These are phyloP conservation scores for Ophioderma brevispina DNA, from an alignment of 35 echinoderm and acorn worm genomes.

Conservation along the genomic window DNA sequence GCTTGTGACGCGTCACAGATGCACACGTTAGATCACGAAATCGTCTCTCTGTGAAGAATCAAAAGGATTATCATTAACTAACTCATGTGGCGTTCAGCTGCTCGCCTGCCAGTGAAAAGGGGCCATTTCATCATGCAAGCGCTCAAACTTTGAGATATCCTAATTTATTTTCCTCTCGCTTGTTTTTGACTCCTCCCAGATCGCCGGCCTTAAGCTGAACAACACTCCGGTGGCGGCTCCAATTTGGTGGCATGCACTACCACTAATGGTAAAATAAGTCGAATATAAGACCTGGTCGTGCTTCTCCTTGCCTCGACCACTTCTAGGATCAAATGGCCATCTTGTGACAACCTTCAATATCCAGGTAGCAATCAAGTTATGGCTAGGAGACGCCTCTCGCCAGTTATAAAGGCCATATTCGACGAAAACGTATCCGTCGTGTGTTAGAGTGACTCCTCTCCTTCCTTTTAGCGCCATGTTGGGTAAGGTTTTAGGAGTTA, in stretches of 20 bases:
- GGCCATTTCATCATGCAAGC: no score
- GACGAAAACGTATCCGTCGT: no score
- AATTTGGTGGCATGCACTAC: not conserved
- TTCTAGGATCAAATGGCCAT: not conserved
- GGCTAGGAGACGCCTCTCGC: no score
- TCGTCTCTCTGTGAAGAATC: not conserved
- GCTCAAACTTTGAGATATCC: not conserved
- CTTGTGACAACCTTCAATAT: not conserved
- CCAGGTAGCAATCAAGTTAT: no score
- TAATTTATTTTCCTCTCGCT: not conserved
- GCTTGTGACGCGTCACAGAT: no score
- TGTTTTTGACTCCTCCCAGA: not conserved
- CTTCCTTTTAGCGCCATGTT: no score
- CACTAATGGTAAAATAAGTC: not conserved
- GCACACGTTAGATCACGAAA: not conserved
- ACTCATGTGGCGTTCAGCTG: constrained; percentile 4
- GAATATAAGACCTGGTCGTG: not conserved
- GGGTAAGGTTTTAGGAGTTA: no score
- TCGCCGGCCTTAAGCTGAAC: not conserved
- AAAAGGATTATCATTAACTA: not conserved
- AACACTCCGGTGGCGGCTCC: not conserved
- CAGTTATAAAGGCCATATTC: no score
- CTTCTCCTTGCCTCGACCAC: not conserved
- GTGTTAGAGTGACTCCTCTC: no score
- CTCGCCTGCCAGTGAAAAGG: constrained; percentile 1